These are phyloP conservation scores for Crossaster papposus DNA, from an alignment of 53 echinoderm and acorn worm species.

Conservation along the genomic window DNA sequence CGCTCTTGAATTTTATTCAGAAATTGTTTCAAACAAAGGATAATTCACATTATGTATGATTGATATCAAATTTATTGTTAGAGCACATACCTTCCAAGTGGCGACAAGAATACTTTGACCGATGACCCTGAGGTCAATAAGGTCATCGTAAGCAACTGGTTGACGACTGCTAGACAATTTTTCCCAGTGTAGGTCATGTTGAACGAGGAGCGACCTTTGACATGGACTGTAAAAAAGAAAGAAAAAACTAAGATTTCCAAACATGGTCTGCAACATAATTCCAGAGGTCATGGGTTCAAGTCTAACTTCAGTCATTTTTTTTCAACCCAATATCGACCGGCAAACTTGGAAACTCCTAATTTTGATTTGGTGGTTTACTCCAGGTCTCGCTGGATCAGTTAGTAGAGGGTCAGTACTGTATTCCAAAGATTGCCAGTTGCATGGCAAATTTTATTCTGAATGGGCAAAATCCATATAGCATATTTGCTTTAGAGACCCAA, in stretches of 20 bases:
- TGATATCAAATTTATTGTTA: background rate
- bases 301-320: background rate
- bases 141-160: constrained; percentile 61
- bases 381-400: no score
- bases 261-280: background rate
- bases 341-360: background rate
- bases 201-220: constrained; percentile 76
- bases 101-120: constrained; percentile 72
- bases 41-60: no score
- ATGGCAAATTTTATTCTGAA: no score
- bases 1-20: no score
- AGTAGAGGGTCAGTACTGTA: no score
- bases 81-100: constrained; percentile 79
- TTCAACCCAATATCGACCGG: background rate
- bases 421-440: no score
- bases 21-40: no score
- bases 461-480: no score
- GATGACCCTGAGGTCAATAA: constrained; percentile 67
- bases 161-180: constrained; percentile 38
- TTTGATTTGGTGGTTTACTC: background rate
- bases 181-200: constrained; percentile 47
- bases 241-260: background rate
- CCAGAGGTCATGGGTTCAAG: background rate
- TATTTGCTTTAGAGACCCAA: no score
- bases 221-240: constrained; percentile 66